Percentiles rank a stretch among this genome's conserved stretches.
Evolutionary conservation across 2,888 invertebrate species (phyloP).

Genomic region (Caenorhabditis uteleia): DNA sequence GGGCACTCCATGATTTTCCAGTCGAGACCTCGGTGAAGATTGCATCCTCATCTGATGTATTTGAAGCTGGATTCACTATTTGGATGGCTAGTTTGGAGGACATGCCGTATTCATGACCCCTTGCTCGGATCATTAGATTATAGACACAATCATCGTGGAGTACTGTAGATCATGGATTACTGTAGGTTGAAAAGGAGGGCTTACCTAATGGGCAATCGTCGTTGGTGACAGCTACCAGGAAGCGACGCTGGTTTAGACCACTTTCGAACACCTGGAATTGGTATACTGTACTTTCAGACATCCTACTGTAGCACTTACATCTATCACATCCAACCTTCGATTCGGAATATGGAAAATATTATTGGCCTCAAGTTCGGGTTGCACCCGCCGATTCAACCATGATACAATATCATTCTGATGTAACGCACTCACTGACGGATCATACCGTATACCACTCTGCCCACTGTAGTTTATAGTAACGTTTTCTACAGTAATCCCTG

Average conservation of each 20-base stretch:
- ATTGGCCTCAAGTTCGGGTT: slow-evolving; percentile 65
- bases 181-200: background rate
- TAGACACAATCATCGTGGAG: slow-evolving; percentile 55
- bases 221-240: slow-evolving; percentile 60
- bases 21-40: slow-evolving; percentile 64
- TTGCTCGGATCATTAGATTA: slow-evolving; percentile 56
- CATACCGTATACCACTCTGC: slow-evolving; percentile 87
- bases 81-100: slow-evolving; percentile 63
- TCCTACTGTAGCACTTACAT: slow-evolving; percentile 3
- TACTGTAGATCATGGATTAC: slow-evolving; percentile 17
- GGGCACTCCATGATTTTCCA: slow-evolving; percentile 42
- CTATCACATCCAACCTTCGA: slow-evolving; percentile 12
- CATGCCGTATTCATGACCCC: slow-evolving; percentile 64
- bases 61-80: slow-evolving; percentile 83
- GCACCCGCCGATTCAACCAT: slow-evolving; percentile 75
- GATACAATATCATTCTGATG: slow-evolving; percentile 90
- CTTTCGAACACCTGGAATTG: slow-evolving; percentile 59
- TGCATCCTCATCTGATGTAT: slow-evolving; percentile 83
- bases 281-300: background rate
- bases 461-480: slow-evolving; percentile 78
- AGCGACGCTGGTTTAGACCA: slow-evolving; percentile 65
- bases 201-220: slow-evolving; percentile 59
- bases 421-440: slow-evolving; percentile 75
- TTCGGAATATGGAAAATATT: slow-evolving; percentile 47
- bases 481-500: slow-evolving; percentile 73